Evolutionary conservation across 2,888 invertebrate species (phyloP), one percentile per base, ranked within the genome.

Genomic region (Nipponacmea schrenckii): DNA sequence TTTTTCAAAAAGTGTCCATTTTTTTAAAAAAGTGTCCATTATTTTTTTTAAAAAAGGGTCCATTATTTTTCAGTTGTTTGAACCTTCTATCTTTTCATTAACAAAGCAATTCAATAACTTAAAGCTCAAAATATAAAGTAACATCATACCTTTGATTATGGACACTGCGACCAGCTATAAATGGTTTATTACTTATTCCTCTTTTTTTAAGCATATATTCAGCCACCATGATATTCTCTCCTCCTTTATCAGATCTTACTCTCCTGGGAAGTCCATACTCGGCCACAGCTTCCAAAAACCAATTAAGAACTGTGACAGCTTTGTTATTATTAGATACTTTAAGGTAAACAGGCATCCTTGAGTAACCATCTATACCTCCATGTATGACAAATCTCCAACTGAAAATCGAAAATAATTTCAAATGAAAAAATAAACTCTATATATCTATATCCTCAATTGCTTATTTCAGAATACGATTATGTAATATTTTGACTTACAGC

Each of bases 311-410:
- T 44, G 74, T 77, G 15, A 64, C 67, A 24, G 76, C 70, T 45
- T 48, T 70, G 68, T 79, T 79, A 64, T 76, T 72, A 45, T 72
- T 73, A 50, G 67, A 73, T 14, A 72, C 70, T 63, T 74, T 70
- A 24, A 79, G 17, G 65, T 67, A 77, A 2, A 79, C 73, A 15
- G 78, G 79, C 4, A 77, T 15, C 26, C 77, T 68, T 12, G 75
- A 75, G 50, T 71, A 79, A 5, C 77, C 79, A 79, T 79, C 76
- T n/a, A 76, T 71, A 3, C 76, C 74, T 48, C 77, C 77, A 75
- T 79, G 77, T 14, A 79, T 66, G 12, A 79, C 75, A 63, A 79
- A 73, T 31, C 72, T 50, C 77, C 79, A 79, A 56, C 77, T 79
- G 67, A 63, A 76, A 77, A 70, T 20, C n/a, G 27, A 14, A 67